phyloP scores from a whole-genome alignment of 2,888 invertebrate genomes.

The Heliconius sara region DNA sequence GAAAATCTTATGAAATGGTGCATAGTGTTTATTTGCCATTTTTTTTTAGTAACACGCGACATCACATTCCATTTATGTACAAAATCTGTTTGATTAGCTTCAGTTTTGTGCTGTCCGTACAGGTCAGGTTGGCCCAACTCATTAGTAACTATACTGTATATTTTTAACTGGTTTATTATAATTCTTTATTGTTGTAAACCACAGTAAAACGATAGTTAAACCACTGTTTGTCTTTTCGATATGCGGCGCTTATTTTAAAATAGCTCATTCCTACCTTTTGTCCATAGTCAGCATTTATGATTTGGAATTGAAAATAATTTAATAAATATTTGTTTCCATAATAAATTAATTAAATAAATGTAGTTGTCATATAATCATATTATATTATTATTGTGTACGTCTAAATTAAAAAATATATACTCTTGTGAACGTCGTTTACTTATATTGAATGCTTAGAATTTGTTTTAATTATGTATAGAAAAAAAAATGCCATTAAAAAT shows the following conservation, averaged over 20 bases:
- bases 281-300: conserved; percentile 60
- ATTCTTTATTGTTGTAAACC: neutral
- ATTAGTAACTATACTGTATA: neutral
- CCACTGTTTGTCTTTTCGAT: neutral
- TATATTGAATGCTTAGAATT: conserved; percentile 18
- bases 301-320: conserved; percentile 34
- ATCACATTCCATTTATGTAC: conserved; percentile 81
- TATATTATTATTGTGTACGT: conserved; percentile 1
- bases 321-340: conserved; percentile 28
- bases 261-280: conserved; percentile 51
- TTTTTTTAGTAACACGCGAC: conserved; percentile 60
- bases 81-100: conserved; percentile 55
- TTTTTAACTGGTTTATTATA: conserved; percentile 1
- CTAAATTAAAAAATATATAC: conserved; percentile 12
- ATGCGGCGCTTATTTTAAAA: neutral
- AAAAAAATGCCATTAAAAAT: conserved; percentile 25
- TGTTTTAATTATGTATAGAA: conserved; percentile 20
- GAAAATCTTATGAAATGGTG: conserved; percentile 63
- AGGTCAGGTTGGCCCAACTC: neutral
- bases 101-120: conserved; percentile 17
- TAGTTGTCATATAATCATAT: conserved; percentile 32
- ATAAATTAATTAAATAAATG: conserved; percentile 26
- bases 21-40: conserved; percentile 57
- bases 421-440: conserved; percentile 30
- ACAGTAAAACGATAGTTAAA: neutral